Evolutionary conservation across 2,113 vertebrate genomes (phyloP).

Genomic region (Phyllostomus hastatus): DNA sequence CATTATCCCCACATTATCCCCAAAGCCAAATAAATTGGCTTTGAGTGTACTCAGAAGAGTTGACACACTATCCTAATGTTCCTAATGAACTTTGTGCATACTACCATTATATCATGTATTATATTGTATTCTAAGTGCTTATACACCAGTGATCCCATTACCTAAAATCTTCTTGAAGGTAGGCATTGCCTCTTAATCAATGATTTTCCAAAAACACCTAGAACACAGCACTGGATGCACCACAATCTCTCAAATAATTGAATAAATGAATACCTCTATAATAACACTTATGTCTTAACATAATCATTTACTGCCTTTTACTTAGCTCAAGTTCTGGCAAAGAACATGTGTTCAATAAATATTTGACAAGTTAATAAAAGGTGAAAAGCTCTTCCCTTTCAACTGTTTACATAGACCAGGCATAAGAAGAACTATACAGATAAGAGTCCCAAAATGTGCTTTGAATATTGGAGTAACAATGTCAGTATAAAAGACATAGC

Average conservation of each 20-base stretch:
- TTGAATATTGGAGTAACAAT: background rate
- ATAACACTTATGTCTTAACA: background rate
- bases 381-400: background rate
- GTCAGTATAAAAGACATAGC: background rate
- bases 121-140: background rate
- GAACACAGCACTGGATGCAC: background rate
- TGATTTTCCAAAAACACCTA: background rate
- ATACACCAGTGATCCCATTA: background rate
- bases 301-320: background rate
- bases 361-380: conserved; percentile 13
- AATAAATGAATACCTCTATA: background rate
- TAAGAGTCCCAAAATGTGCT: background rate
- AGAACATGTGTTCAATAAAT: background rate
- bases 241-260: background rate
- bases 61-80: background rate
- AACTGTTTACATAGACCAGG: background rate
- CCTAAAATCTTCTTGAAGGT: background rate
- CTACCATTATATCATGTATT: no score
- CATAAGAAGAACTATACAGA: background rate
- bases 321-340: background rate
- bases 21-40: background rate
- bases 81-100: background rate
- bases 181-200: background rate
- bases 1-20: background rate
- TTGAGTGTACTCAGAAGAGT: background rate